Evolutionary conservation across 1,140 invertebrate genomes (phyloP).

Genomic region (Saxidomus purpurata): DNA sequence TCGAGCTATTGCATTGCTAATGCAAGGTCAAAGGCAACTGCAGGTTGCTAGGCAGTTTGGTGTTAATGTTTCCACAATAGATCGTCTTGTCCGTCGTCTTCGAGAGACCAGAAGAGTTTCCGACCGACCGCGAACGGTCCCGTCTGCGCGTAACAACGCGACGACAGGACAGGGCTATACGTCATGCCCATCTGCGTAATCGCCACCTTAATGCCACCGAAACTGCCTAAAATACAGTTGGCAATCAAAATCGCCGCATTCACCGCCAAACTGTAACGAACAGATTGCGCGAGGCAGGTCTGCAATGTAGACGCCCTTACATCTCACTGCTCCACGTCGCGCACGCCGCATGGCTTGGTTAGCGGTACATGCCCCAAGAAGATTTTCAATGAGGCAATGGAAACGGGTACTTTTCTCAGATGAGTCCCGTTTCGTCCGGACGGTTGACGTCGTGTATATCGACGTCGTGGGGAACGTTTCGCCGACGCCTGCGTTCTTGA

Average conservation of each 20-base stretch:
- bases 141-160: neutral
- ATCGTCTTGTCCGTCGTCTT: neutral
- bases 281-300: constrained; percentile 5
- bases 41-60: constrained; percentile 36
- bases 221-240: neutral
- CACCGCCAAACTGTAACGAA: constrained; percentile 22
- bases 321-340: constrained; percentile 9
- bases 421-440: constrained; percentile 32
- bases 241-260: constrained; percentile 3
- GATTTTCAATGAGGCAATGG: constrained; percentile 21
- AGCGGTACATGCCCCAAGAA: constrained; percentile 18
- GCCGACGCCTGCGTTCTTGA: constrained; percentile 33
- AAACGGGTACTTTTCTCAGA: constrained; percentile 38
- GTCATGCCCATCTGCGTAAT: constrained; percentile 25
- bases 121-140: constrained; percentile 6
- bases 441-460: constrained; percentile 1
- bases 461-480: constrained; percentile 22
- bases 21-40: constrained; percentile 4
- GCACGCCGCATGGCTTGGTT: constrained; percentile 9
- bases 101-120: constrained; percentile 20
- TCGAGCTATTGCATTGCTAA: constrained; percentile 19
- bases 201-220: constrained; percentile 21
- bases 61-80: constrained; percentile 33
- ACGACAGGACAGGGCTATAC: constrained; percentile 15
- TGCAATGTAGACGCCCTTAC: neutral